Base-by-base conservation (phyloP, 2,797 vertebrate genomes). In the Tamandua tetradactyla region DNA sequence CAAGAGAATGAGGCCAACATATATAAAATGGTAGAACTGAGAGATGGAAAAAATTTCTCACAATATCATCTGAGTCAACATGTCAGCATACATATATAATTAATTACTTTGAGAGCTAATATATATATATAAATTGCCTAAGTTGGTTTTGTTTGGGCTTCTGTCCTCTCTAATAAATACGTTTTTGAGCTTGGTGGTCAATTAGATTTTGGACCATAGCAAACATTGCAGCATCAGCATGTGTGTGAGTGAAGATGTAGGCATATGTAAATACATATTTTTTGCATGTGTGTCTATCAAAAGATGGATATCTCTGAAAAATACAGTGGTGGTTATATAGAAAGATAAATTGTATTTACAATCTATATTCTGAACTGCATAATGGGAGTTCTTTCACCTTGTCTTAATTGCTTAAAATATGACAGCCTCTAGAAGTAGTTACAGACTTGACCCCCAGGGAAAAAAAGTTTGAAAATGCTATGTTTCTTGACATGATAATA, bases 401-500 rank as follows among this genome's bases (percentile, higher is more conserved):
- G 69, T 76, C 68, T 68, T 95, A 95, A 93, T 87, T 90, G 74
- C n/a, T 94, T 94, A 82, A 93, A 89, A 80, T 82, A 84, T 66
- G 83, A 55, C 2, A 91, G 7, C 79, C 35, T 95, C 42, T 76
- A 0, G 37, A 96, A 95, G 57, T 96, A 79, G 87, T 93, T 92
- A 79, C 23, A 78, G 64, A 94, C 59, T 97, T 84, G 25, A 96
- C 75, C 23, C 55, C 64, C 71, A 76, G 76, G 37, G 62, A 22
- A 25, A 92, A 79, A 93, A 95, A 64, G 37, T 95, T 93, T 94
- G 74, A 92, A 96, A 88, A 93, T 94, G 49, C 37, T 90, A 0
- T 76, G 71, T 61, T 94, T 97, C 64, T 91, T 93, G 94, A 96
- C 72, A 85, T 74, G 84, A 94, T 96, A 91, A 94, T 95, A 84